A percentile compares a stretch with the other conserved stretches of the same genome.
Evolutionary conservation across 2,888 invertebrate genomes (phyloP).

Genomic region (Eudasyphora cyanicolor): DNA sequence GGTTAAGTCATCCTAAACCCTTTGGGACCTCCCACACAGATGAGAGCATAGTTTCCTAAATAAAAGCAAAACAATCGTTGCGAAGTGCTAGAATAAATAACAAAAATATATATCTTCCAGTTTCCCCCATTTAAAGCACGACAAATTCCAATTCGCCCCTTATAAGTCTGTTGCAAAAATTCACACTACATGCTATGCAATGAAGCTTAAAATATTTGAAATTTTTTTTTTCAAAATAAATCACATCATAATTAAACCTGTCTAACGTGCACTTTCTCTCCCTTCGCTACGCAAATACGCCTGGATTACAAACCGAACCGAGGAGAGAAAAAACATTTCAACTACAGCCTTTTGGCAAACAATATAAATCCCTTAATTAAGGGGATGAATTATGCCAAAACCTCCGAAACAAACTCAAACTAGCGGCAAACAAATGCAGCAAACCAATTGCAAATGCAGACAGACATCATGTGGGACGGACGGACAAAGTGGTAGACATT

Average conservation of each 20-base stretch:
- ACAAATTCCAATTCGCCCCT: neutral
- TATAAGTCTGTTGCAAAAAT: neutral
- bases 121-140: too few relatives aligned
- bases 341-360: constrained; percentile 50
- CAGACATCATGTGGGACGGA: constrained; percentile 20
- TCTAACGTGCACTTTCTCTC: constrained; percentile 9
- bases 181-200: neutral
- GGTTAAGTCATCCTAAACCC: too few relatives aligned
- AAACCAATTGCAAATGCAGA: constrained; percentile 59
- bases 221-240: constrained; percentile 22
- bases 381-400: constrained; percentile 60
- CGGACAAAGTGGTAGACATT: neutral
- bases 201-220: constrained; percentile 21
- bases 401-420: constrained; percentile 45
- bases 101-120: too few relatives aligned
- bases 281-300: constrained; percentile 11
- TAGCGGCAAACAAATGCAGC: constrained; percentile 61
- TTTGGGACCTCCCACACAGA: too few relatives aligned
- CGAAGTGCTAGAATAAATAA: too few relatives aligned
- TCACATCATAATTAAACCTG: constrained; percentile 44
- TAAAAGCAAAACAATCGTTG: too few relatives aligned
- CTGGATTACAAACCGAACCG: constrained; percentile 12
- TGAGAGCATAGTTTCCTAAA: too few relatives aligned
- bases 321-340: constrained; percentile 13
- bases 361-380: constrained; percentile 66